Evolutionary conservation across 2,888 invertebrate species (phyloP).

Genomic region (Dermolepida albohirtum): DNA sequence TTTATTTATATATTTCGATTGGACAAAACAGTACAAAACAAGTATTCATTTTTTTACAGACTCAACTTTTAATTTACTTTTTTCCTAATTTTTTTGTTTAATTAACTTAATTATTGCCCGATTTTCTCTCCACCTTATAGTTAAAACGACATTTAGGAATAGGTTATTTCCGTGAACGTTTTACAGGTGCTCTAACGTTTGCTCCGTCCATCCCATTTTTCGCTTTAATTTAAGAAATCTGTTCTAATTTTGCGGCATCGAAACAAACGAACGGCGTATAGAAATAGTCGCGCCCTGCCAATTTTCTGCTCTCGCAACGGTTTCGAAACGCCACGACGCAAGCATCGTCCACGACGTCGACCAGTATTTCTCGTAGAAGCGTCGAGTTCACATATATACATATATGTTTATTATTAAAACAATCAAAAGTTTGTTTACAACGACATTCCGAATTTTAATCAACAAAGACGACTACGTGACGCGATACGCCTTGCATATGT

Average conservation of each 20-base stretch:
- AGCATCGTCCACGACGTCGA: constrained; percentile 34
- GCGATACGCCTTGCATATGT: not conserved
- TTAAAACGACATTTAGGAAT: constrained; percentile 2
- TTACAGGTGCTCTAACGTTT: constrained; percentile 40
- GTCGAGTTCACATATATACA: constrained; percentile 31
- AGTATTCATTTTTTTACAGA: no score
- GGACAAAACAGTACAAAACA: no score
- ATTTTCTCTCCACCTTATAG: not conserved
- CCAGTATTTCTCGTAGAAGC: constrained; percentile 34
- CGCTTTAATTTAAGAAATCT: constrained; percentile 40
- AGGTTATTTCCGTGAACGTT: constrained; percentile 23
- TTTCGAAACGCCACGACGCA: constrained; percentile 37
- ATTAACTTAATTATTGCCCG: not conserved
- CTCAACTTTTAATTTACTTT: no score
- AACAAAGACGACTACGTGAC: constrained; percentile 15
- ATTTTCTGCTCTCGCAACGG: constrained; percentile 37
- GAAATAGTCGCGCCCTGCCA: constrained; percentile 42
- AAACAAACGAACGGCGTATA: constrained; percentile 40
- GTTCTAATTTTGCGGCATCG: constrained; percentile 40
- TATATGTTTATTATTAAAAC: constrained; percentile 8
- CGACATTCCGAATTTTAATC: constrained; percentile 24
- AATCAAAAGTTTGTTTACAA: constrained; percentile 25
- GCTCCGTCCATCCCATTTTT: constrained; percentile 16
- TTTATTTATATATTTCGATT: no score
- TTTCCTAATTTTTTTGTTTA: not conserved